These are phyloP conservation scores for Andrena trimmerana DNA, from an alignment of 2,888 invertebrate genomes.

Conservation along the genomic window DNA sequence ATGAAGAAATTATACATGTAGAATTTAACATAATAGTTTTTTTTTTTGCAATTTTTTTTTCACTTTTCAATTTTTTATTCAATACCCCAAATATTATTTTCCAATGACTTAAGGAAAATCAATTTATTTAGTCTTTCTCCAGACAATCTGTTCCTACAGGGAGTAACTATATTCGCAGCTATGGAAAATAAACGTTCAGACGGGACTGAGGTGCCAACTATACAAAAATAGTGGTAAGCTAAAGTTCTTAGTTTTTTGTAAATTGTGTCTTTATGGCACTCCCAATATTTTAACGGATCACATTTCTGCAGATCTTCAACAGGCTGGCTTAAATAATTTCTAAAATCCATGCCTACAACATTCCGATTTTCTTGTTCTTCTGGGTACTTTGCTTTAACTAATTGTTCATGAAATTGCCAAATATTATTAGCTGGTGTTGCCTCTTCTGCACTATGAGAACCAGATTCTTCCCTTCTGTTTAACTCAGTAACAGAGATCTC, in stretches of 20 bases:
- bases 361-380: background rate
- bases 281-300: background rate
- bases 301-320: background rate
- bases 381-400: slow-evolving; percentile 10
- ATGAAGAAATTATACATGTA: too few species aligned
- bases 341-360: background rate
- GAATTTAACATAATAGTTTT: too few species aligned
- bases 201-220: slow-evolving; percentile 1
- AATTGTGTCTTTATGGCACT: background rate
- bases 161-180: slow-evolving; percentile 11
- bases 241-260: background rate
- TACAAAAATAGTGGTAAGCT: background rate
- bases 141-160: background rate
- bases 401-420: background rate
- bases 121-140: background rate
- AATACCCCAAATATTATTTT: background rate
- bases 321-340: background rate
- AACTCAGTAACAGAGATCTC: background rate
- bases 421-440: background rate
- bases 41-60: too few species aligned
- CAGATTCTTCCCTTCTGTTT: background rate
- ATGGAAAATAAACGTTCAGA: slow-evolving; percentile 7
- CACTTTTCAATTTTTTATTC: too few species aligned
- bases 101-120: background rate
- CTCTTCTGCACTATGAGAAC: background rate